Percentiles rank a stretch among this genome's conserved stretches.
Evolutionary conservation across 1,140 invertebrate genomes (phyloP).

Genomic region (Pinna nobilis): DNA sequence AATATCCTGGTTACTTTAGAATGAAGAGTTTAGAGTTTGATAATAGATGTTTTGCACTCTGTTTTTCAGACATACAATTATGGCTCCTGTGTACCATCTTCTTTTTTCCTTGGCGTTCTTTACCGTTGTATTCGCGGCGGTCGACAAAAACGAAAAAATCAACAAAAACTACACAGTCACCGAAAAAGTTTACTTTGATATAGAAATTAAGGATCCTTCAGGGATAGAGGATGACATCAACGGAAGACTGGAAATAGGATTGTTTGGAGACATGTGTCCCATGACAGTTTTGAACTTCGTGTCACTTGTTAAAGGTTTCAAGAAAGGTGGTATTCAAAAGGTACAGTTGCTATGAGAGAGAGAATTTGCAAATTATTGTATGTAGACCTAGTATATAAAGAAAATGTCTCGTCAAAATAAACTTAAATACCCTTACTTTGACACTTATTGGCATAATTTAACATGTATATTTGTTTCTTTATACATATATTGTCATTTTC

Average conservation of each 20-base stretch:
- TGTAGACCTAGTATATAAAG: not conserved
- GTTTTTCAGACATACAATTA: too few relatives aligned
- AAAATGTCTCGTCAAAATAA: not conserved
- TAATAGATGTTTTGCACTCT: too few relatives aligned
- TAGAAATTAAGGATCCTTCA: conserved; percentile 68
- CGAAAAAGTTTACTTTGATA: conserved; percentile 66
- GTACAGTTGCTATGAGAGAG: too few relatives aligned
- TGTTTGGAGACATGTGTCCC: conserved; percentile 74
- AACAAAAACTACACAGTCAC: conserved; percentile 65
- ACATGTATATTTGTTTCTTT: not conserved
- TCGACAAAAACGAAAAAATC: not conserved
- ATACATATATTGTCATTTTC: too few relatives aligned
- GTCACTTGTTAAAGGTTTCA: conserved; percentile 67
- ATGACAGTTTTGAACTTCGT: conserved; percentile 74
- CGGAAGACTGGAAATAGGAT: conserved; percentile 65
- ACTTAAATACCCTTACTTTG: not conserved
- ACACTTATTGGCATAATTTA: not conserved
- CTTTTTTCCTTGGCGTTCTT: not conserved
- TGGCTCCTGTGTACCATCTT: not conserved
- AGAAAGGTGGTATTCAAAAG: conserved; percentile 56
- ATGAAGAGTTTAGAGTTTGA: too few relatives aligned
- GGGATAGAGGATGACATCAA: conserved; percentile 64
- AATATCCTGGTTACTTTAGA: too few relatives aligned
- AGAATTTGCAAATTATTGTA: too few relatives aligned
- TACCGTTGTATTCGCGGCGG: conserved; percentile 1